A percentile compares a stretch with the other conserved stretches of the same genome.
These are phyloP conservation scores for Elephas maximus DNA, from an alignment of 2,113 vertebrate genomes.

Conservation along the genomic window DNA sequence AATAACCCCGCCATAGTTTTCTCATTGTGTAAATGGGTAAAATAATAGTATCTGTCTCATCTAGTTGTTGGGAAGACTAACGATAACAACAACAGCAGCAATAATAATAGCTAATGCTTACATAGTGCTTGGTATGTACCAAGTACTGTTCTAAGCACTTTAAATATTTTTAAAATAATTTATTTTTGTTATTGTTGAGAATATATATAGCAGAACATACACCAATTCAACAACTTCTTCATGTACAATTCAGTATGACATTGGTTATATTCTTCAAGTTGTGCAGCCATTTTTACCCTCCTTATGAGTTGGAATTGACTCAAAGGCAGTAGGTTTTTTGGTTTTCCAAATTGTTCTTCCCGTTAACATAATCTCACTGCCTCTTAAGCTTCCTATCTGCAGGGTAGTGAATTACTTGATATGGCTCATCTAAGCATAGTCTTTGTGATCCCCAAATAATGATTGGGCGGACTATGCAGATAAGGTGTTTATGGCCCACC, in stretches of 20 bases:
- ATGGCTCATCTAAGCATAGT: neutral
- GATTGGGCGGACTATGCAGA: neutral
- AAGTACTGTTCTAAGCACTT: neutral
- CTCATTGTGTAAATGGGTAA: slow-evolving; percentile 32
- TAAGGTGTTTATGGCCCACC: neutral
- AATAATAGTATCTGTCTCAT: neutral
- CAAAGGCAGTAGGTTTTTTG: no score
- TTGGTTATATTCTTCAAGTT: neutral
- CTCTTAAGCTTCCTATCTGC: neutral
- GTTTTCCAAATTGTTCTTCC: neutral
- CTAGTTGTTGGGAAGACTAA: neutral
- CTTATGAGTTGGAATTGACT: no score
- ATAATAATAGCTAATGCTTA: neutral
- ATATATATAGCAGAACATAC: neutral
- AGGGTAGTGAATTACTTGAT: neutral
- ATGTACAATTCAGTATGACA: neutral
- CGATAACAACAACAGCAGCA: neutral
- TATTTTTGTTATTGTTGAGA: neutral
- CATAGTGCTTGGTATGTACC: neutral
- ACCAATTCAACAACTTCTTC: neutral
- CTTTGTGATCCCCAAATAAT: neutral
- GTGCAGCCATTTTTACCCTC: neutral
- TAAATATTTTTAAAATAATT: neutral
- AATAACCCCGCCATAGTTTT: neutral
- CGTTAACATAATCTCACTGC: neutral